phyloP scores from a whole-genome alignment of 1,140 invertebrate genomes.

The Asbolus verrucosus region DNA sequence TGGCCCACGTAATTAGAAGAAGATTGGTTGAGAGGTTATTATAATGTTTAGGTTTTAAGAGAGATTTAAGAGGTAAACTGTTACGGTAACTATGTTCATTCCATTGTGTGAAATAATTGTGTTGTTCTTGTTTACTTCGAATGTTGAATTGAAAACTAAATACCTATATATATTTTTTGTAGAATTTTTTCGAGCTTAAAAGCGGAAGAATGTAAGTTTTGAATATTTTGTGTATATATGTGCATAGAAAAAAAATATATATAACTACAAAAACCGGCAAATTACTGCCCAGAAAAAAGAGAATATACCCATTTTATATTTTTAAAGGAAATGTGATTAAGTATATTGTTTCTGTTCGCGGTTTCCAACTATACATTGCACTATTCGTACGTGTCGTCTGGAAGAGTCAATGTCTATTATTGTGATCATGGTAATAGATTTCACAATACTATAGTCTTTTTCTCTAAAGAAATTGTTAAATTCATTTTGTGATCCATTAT shows the following conservation, averaged over 20 bases:
- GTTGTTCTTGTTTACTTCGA: conserved; percentile 38
- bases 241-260: conserved; percentile 44
- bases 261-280: conserved; percentile 23
- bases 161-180: conserved; percentile 50
- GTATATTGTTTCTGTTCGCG: conserved; percentile 7
- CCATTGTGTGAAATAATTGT: conserved; percentile 4
- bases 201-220: conserved; percentile 40
- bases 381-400: conserved; percentile 25
- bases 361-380: conserved; percentile 25
- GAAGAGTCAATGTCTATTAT: conserved; percentile 23
- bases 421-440: conserved; percentile 30
- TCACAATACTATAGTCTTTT: conserved; percentile 23
- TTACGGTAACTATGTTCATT: conserved; percentile 9
- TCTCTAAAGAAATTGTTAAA: conserved; percentile 23
- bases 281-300: conserved; percentile 20
- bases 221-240: conserved; percentile 47
- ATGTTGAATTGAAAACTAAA: conserved; percentile 25
- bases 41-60: conserved; percentile 18
- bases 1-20: conserved; percentile 12
- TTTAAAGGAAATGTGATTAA: conserved; percentile 44
- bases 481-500: conserved; percentile 32
- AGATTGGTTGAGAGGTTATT: conserved; percentile 1
- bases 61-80: conserved; percentile 2
- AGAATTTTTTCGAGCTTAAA: conserved; percentile 50
- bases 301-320: conserved; percentile 1